Conservation (phyloP, 2,113 vertebrate species). For the Carassius carassius region DNA sequence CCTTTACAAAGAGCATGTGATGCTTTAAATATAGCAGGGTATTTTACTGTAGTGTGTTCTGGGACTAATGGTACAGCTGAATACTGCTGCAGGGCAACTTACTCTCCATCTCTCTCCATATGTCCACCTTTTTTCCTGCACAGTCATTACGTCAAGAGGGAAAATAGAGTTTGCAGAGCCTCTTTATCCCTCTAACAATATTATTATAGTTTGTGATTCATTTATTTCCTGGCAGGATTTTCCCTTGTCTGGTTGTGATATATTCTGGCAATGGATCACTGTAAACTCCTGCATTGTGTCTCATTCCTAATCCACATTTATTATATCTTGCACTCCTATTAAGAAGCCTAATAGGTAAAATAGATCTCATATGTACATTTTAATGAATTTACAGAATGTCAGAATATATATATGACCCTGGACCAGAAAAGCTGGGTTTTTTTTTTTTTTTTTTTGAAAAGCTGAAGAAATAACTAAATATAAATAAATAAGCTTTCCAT, state of each 20-base stretch:
- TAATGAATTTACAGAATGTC: too few species aligned
- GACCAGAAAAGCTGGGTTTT: too few species aligned
- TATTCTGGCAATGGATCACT: neutral
- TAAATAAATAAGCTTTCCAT: too few species aligned
- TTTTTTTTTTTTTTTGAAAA: too few species aligned
- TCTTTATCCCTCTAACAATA: slow-evolving; percentile 4
- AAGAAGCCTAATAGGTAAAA: too few species aligned
- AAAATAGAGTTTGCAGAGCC: slow-evolving; percentile 24
- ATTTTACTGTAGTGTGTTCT: slow-evolving; percentile 7
- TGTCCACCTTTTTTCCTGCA: slow-evolving; percentile 17
- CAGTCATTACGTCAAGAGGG: neutral
- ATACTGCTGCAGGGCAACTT: slow-evolving; percentile 23
- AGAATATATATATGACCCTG: too few species aligned
- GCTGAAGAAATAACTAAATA: too few species aligned
- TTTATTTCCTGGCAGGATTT: slow-evolving; percentile 5
- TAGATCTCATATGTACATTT: too few species aligned
- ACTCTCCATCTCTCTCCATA: slow-evolving; percentile 35
- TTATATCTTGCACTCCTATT: too few species aligned
- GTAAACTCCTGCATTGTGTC: neutral
- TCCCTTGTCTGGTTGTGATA: neutral
- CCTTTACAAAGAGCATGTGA: slow-evolving; percentile 11
- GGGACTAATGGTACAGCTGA: slow-evolving; percentile 28
- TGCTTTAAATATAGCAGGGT: slow-evolving; percentile 35
- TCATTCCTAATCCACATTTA: neutral
- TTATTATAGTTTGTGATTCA: slow-evolving; percentile 25